phyloP scores from a whole-genome alignment of 2,888 invertebrate genomes.

The Limenitis camilla region DNA sequence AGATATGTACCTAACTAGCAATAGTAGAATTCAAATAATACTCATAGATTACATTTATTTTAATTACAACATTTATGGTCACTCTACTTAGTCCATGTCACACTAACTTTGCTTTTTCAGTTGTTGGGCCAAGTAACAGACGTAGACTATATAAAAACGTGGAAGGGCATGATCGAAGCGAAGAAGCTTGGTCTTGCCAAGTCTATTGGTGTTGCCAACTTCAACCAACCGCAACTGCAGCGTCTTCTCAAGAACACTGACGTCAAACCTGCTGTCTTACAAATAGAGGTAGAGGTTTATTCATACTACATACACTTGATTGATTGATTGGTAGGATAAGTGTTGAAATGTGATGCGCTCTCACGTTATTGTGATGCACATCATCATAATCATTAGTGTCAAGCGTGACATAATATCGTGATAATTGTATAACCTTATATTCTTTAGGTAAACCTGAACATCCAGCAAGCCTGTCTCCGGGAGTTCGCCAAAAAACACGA shows the following conservation, averaged over 20 bases:
- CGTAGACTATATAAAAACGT: slow-evolving; percentile 78
- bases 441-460: slow-evolving; percentile 74
- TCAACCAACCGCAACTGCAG: slow-evolving; percentile 80
- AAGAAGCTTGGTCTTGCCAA: slow-evolving; percentile 76
- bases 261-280: slow-evolving; percentile 75
- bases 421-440: slow-evolving; percentile 19
- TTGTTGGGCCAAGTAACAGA: slow-evolving; percentile 6
- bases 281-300: slow-evolving; percentile 58
- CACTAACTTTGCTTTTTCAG: not conserved
- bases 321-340: too few relatives aligned
- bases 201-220: slow-evolving; percentile 86
- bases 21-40: too few relatives aligned
- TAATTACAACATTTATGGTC: too few relatives aligned
- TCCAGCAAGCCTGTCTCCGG: slow-evolving; percentile 80
- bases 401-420: not conserved
- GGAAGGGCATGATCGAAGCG: slow-evolving; percentile 80
- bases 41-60: too few relatives aligned
- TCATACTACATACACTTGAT: not conserved
- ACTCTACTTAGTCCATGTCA: not conserved
- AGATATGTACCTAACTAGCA: too few relatives aligned
- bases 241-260: slow-evolving; percentile 65
- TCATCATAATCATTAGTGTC: too few relatives aligned
- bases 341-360: too few relatives aligned
- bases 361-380: too few relatives aligned
- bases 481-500: slow-evolving; percentile 78